phyloP scores from a whole-genome alignment of 2,888 invertebrate species.

The Melanophora roralis region DNA sequence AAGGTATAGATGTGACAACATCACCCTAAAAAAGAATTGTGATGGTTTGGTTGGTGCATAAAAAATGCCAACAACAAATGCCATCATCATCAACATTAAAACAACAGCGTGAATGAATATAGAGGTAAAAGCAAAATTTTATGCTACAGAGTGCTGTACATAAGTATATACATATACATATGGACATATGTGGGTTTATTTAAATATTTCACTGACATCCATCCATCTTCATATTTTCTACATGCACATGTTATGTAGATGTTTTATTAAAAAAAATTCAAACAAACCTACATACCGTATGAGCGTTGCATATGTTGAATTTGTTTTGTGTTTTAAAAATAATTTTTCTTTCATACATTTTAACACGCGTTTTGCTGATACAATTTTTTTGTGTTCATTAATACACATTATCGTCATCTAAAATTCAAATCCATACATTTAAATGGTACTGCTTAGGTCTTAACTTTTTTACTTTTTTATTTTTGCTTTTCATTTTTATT shows the following conservation, averaged over 20 bases:
- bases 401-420: too few relatives aligned
- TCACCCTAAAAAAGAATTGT: slow-evolving; percentile 50
- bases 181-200: slow-evolving; percentile 25
- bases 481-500: too few relatives aligned
- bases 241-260: neutral
- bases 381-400: neutral
- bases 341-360: neutral
- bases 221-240: slow-evolving; percentile 36
- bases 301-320: neutral
- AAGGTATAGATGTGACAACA: slow-evolving; percentile 45
- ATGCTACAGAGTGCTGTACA: slow-evolving; percentile 25
- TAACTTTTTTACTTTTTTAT: too few relatives aligned
- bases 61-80: neutral
- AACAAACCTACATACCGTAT: too few relatives aligned
- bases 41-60: slow-evolving; percentile 42
- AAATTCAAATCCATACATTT: too few relatives aligned
- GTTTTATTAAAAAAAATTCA: neutral
- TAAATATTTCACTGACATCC: slow-evolving; percentile 48
- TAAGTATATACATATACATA: neutral
- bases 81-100: slow-evolving; percentile 33
- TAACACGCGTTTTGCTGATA: slow-evolving; percentile 18
- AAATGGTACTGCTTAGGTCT: too few relatives aligned
- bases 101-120: slow-evolving; percentile 31
- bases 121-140: slow-evolving; percentile 39
- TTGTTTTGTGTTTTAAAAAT: neutral